Percentiles rank a stretch among this genome's conserved stretches.
These are phyloP conservation scores for Malurus leucopterus DNA, from an alignment of 2,797 vertebrate species.

Conservation along the genomic window DNA sequence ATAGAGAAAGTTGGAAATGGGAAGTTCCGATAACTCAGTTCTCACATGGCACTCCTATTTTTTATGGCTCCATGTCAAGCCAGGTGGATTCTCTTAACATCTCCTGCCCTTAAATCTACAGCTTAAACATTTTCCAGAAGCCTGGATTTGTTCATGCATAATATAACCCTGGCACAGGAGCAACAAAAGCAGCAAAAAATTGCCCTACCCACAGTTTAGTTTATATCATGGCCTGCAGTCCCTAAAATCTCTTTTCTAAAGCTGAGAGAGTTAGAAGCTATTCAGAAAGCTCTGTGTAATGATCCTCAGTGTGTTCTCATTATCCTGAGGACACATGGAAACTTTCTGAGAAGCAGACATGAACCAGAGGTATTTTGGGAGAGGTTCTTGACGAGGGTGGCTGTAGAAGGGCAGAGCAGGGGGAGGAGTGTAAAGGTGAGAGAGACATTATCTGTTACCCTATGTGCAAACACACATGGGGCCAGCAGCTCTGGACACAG, in stretches of 20 bases:
- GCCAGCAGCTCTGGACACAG: not conserved
- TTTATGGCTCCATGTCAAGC: not conserved
- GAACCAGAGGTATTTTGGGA: not conserved
- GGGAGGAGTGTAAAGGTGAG: not conserved
- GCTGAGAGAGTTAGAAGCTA: not conserved
- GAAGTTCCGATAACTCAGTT: not conserved
- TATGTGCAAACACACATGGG: not conserved
- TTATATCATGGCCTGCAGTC: not conserved
- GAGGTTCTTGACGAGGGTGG: not conserved
- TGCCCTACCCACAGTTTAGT: not conserved
- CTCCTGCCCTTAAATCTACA: not conserved
- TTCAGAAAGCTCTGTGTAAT: not conserved
- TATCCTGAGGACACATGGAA: not conserved
- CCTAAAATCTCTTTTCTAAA: not conserved
- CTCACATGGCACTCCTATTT: not conserved
- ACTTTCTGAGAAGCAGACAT: not conserved
- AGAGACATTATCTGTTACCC: not conserved
- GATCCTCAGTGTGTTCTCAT: not conserved
- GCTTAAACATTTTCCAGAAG: not conserved
- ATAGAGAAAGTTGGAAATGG: accelerated
- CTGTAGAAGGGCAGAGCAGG: not conserved
- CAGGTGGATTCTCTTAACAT: not conserved
- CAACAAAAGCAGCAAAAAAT: not conserved
- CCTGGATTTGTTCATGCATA: not conserved
- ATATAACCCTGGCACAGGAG: not conserved